Percentiles rank a stretch among this genome's conserved stretches.
These are phyloP conservation scores for Hydropsyche tenuis DNA, from an alignment of 1,140 invertebrate genomes.

Conservation along the genomic window DNA sequence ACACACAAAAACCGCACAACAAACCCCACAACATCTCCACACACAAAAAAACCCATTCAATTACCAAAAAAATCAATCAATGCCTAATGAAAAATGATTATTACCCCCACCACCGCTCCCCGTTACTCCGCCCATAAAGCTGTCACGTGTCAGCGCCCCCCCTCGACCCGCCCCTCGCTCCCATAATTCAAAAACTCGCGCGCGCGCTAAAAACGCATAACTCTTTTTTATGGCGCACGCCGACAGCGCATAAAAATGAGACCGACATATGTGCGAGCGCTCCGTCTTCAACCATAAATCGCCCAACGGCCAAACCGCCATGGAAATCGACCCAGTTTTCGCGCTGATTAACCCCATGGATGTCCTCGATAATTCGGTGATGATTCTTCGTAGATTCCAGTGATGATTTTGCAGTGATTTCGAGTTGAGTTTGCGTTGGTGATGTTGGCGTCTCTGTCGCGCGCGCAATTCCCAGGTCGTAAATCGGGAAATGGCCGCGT, in stretches of 20 bases:
- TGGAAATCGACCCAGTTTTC: neutral
- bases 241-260: conserved; percentile 40
- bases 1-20: neutral
- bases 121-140: conserved; percentile 50
- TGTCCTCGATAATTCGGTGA: neutral
- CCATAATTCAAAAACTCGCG: conserved; percentile 46
- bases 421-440: conserved; percentile 37
- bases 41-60: too few species aligned
- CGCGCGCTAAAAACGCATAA: conserved; percentile 46
- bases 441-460: conserved; percentile 61
- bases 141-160: conserved; percentile 44
- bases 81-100: neutral
- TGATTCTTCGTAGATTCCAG: neutral
- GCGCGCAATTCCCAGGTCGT: conserved; percentile 65
- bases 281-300: conserved; percentile 51
- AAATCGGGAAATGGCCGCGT: conserved; percentile 66
- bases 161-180: conserved; percentile 24
- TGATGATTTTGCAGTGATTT: neutral
- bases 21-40: neutral
- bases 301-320: neutral
- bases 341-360: neutral
- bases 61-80: neutral
- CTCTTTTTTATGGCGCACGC: conserved; percentile 37
- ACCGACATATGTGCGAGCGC: conserved; percentile 6
- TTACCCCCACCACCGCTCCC: conserved; percentile 2